Conservation (phyloP, 2,113 vertebrate species). For the Xyliphius kryptos region DNA sequence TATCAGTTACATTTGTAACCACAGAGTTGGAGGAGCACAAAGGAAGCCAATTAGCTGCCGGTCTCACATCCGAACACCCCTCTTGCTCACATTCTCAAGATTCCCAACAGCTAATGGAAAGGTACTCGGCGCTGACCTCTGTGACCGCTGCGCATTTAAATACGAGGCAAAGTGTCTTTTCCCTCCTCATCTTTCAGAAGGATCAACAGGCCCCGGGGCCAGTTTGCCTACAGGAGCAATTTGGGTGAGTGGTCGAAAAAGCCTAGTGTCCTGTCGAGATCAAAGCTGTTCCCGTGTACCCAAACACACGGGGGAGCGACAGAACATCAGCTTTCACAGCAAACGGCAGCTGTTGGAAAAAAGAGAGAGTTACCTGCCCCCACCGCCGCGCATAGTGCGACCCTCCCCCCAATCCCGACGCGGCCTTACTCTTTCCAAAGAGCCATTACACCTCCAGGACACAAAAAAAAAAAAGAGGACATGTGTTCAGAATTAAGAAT, state of each 20-base stretch:
- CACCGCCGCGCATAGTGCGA: conserved; percentile 3
- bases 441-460: conserved; percentile 22
- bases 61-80: conserved; percentile 26
- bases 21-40: neutral
- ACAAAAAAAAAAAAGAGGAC: neutral
- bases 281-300: conserved; percentile 35
- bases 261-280: conserved; percentile 30
- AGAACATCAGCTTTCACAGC: conserved; percentile 40
- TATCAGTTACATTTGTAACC: too few relatives aligned
- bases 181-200: conserved; percentile 23
- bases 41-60: conserved; percentile 26
- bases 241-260: conserved; percentile 32
- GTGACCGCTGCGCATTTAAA: conserved; percentile 30
- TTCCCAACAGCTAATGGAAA: conserved; percentile 42
- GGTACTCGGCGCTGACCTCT: conserved; percentile 40
- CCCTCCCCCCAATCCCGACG: conserved; percentile 16
- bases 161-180: conserved; percentile 37
- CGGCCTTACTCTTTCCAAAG: conserved; percentile 12
- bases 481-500: conserved; percentile 13
- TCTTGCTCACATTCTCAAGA: conserved; percentile 37
- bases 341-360: conserved; percentile 39
- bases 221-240: conserved; percentile 36
- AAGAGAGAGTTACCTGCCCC: conserved; percentile 35
- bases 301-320: conserved; percentile 24
- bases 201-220: conserved; percentile 33